phyloP scores from a whole-genome alignment of 2,797 vertebrate species.

The Alosa sapidissima region DNA sequence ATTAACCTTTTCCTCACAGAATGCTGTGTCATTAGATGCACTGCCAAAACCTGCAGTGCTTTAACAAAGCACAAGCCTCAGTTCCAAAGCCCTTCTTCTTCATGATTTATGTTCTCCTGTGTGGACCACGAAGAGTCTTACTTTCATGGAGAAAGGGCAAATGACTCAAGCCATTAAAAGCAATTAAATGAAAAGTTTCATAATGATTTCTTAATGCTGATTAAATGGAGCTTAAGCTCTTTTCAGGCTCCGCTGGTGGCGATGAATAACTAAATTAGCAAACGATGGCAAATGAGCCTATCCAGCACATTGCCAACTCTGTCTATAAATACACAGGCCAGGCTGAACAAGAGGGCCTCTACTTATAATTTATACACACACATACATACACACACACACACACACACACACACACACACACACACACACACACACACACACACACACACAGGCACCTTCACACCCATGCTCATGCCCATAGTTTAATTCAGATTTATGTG shows the following conservation, averaged over 20 bases:
- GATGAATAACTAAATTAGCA: conserved; percentile 53
- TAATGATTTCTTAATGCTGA: conserved; percentile 58
- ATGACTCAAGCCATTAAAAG: conserved; percentile 39
- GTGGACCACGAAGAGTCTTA: not conserved
- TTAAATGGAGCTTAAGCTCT: conserved; percentile 55
- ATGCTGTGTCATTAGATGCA: not conserved
- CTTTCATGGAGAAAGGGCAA: not conserved
- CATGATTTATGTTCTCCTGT: not conserved
- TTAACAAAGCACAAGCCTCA: not conserved
- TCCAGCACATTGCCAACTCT: conserved; percentile 37
- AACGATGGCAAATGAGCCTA: conserved; percentile 49
- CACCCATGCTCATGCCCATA: not conserved
- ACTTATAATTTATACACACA: conserved; percentile 6
- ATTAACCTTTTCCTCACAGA: not conserved
- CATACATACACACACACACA: not conserved
- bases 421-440: not conserved
- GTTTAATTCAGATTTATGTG: not conserved
- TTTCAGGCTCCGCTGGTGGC: conserved; percentile 49
- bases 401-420: not conserved
- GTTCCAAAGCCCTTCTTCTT: not conserved
- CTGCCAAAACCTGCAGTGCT: not conserved
- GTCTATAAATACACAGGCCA: conserved; percentile 17
- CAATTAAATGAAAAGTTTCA: conserved; percentile 54
- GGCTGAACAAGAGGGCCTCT: not conserved
- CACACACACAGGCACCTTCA: not conserved